Percentiles rank a stretch among this genome's conserved stretches.
phyloP scores from a whole-genome alignment of 1,140 invertebrate species.

The Ectropis grisescens region DNA sequence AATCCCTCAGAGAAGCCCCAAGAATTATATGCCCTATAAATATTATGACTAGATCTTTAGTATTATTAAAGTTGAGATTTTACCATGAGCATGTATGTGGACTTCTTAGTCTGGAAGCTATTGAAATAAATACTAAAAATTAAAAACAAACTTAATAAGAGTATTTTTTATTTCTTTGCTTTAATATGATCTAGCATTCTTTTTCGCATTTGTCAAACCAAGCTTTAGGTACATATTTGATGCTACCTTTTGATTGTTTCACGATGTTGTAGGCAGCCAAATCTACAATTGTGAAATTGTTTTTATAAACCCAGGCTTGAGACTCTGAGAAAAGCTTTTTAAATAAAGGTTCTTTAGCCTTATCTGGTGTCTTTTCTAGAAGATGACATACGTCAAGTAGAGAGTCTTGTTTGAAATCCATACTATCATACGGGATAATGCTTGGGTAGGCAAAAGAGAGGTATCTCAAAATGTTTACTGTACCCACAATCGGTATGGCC shows the following conservation, averaged over 20 bases:
- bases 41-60: too few relatives aligned
- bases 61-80: too few relatives aligned
- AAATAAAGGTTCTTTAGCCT: conserved; percentile 34
- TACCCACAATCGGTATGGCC: conserved; percentile 56
- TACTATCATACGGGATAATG: conserved; percentile 46
- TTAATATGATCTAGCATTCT: too few relatives aligned
- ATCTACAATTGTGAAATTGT: conserved; percentile 71
- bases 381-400: conserved; percentile 75
- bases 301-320: conserved; percentile 38
- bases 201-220: conserved; percentile 38
- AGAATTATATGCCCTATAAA: too few relatives aligned
- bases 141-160: too few relatives aligned
- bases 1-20: too few relatives aligned
- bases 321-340: conserved; percentile 32
- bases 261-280: conserved; percentile 74
- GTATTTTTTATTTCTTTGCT: too few relatives aligned
- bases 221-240: conserved; percentile 36
- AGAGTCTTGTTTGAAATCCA: conserved; percentile 51
- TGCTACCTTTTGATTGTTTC: conserved; percentile 55
- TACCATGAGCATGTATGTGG: too few relatives aligned
- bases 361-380: conserved; percentile 50
- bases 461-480: conserved; percentile 71
- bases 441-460: conserved; percentile 48
- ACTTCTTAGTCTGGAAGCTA: too few relatives aligned
- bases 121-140: too few relatives aligned